Base-by-base conservation (phyloP, 2,113 vertebrate genomes). In the Mobula hypostoma region DNA sequence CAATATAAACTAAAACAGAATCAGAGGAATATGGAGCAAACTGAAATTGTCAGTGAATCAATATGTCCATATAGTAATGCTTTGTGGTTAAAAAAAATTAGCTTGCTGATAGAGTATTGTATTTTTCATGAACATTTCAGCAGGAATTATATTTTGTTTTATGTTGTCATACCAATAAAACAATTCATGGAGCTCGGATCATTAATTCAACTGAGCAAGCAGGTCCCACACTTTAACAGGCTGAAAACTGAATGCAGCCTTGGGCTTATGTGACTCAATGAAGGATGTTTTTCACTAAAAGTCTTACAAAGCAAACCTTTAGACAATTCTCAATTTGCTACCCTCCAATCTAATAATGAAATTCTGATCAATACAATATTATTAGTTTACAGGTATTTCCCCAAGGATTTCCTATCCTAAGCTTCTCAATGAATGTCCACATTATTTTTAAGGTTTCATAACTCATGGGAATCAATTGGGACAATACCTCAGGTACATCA, bases 341-440 rank as follows among this genome's bases (percentile, higher is more conserved):
- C 7, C 80, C 56, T 87, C 48, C 24, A 87, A 87, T 63, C 58
- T 63, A 88, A 88, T 88, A 63, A 88, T 82, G 85, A 88, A n/a
- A 29, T 15, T 88, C 85, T 15, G 29, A 88, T 88, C 85, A 63
- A 88, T 88, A 87, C 1, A 5, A 63, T 88, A 88, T 87, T 87
- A 87, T 63, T 63, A 63, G 58, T n/a, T 63, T 63, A 88, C 61
- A 88, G 61, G 27, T 88, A 63, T 2, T 63, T 63, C 85, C 48
- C 58, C 48, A 87, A 56, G 24, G 85, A 56, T 61, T 87, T 87
- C 83, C 56, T 24, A 87, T 19, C 24, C 7, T 63, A 32, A 82
- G 36, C 15, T 82, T 82, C 29, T n/a, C 77, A 82, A 82, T 82
- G 32, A 82, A 82, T 82, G 32, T 40, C 15, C 79, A 82, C 32